Percentiles rank a stretch among this genome's conserved stretches.
Evolutionary conservation across 2,113 vertebrate genomes (phyloP).

Genomic region (Monopterus albus): DNA sequence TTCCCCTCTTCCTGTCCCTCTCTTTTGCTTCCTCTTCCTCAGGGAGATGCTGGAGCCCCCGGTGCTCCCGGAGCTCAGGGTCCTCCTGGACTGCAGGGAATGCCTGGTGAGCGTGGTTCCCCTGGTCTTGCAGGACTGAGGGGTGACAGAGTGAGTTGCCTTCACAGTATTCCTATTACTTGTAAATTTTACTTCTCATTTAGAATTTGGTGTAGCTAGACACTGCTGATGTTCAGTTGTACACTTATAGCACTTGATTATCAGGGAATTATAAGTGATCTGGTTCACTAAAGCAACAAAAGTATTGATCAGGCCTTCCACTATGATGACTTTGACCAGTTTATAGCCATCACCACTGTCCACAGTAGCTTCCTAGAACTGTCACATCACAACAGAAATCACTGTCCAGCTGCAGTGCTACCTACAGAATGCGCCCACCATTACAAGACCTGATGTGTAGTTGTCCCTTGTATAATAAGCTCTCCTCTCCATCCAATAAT

Average conservation of each 20-base stretch:
- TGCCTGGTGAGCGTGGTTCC: slow-evolving; percentile 97
- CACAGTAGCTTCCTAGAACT: neutral
- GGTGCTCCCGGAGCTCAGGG: slow-evolving; percentile 91
- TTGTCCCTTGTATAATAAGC: neutral
- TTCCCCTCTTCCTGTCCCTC: neutral
- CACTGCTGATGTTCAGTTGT: neutral
- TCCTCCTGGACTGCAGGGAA: slow-evolving; percentile 95
- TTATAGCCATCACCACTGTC: neutral
- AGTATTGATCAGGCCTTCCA: neutral
- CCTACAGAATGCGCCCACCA: neutral
- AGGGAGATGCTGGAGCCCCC: slow-evolving; percentile 93
- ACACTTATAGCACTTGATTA: neutral
- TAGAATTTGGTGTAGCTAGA: neutral
- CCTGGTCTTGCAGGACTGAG: slow-evolving; percentile 95
- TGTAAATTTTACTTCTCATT: neutral
- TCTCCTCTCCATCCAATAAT: neutral
- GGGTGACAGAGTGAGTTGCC: slow-evolving; percentile 92
- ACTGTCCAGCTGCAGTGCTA: neutral
- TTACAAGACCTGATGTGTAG: neutral
- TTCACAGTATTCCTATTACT: neutral
- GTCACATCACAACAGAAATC: neutral
- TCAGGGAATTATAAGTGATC: too few species aligned
- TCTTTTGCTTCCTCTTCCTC: neutral
- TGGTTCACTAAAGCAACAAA: too few species aligned
- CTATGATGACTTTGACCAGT: neutral